phyloP scores from a whole-genome alignment of 1,140 invertebrate genomes.

The Drosophila auraria region DNA sequence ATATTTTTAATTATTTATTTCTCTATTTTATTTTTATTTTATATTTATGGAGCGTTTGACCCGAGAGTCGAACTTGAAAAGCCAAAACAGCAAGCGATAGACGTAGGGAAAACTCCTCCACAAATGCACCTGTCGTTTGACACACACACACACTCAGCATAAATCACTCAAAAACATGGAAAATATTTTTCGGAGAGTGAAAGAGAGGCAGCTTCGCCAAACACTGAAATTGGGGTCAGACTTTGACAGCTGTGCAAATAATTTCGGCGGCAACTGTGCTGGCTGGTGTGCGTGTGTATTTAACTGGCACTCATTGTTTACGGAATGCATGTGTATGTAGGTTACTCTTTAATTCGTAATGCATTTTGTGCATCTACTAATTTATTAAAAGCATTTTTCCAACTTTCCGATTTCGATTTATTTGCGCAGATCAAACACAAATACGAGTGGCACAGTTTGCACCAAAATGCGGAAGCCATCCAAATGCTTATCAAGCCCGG shows the following conservation, averaged over 20 bases:
- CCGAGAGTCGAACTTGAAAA: slow-evolving; percentile 32
- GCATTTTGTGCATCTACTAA: slow-evolving; percentile 80
- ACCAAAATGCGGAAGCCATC: slow-evolving; percentile 58
- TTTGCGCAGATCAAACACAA: slow-evolving; percentile 61
- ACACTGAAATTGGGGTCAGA: slow-evolving; percentile 70
- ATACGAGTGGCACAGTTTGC: slow-evolving; percentile 63
- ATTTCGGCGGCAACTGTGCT: slow-evolving; percentile 57
- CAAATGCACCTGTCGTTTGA: slow-evolving; percentile 65
- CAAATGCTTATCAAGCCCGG: slow-evolving; percentile 49
- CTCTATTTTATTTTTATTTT: slow-evolving; percentile 33
- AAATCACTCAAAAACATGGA: slow-evolving; percentile 75
- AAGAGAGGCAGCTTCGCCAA: slow-evolving; percentile 14
- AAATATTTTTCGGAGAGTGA: slow-evolving; percentile 47
- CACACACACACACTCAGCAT: slow-evolving; percentile 52
- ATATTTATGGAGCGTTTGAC: slow-evolving; percentile 29
- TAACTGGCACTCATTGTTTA: slow-evolving; percentile 37
- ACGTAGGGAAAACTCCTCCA: slow-evolving; percentile 26
- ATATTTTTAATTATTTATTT: slow-evolving; percentile 51
- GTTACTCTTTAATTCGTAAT: slow-evolving; percentile 69
- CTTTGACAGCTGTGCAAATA: slow-evolving; percentile 83
- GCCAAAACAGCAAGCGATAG: slow-evolving; percentile 18
- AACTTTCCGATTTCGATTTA: slow-evolving; percentile 65
- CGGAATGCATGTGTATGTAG: slow-evolving; percentile 26
- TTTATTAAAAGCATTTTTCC: slow-evolving; percentile 77
- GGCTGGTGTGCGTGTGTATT: slow-evolving; percentile 26